Evolutionary conservation across 1,140 invertebrate genomes (phyloP).

Genomic region (Chionoecetes opilio): DNA sequence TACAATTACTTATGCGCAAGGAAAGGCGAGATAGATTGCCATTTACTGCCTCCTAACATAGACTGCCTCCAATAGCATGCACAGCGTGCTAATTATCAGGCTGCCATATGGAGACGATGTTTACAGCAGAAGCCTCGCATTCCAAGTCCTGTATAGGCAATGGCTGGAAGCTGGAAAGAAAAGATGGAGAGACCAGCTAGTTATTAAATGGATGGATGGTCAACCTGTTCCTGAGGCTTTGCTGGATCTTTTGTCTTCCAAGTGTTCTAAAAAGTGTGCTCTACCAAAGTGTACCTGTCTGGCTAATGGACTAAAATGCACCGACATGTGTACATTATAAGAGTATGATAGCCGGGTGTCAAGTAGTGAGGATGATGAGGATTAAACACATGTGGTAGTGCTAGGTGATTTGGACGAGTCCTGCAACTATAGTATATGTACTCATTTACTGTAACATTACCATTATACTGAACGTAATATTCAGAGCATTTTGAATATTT

Average conservation of each 20-base stretch:
- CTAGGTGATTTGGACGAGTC: too few species aligned
- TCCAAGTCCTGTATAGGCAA: slow-evolving; percentile 34
- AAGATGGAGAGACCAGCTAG: neutral
- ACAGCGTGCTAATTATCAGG: slow-evolving; percentile 34
- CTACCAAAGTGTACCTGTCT: too few species aligned
- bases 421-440: too few species aligned
- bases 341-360: too few species aligned
- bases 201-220: too few species aligned
- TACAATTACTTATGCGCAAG: neutral
- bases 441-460: too few species aligned
- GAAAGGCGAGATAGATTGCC: slow-evolving; percentile 28
- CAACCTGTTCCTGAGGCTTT: too few species aligned
- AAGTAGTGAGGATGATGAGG: too few species aligned
- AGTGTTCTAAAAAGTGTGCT: too few species aligned
- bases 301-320: too few species aligned
- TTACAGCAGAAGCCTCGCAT: neutral
- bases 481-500: neutral
- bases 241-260: too few species aligned
- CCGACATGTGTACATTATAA: neutral
- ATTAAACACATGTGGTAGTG: too few species aligned
- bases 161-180: neutral
- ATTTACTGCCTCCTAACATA: slow-evolving; percentile 1
- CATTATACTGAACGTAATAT: neutral
- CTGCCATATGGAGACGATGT: slow-evolving; percentile 35
- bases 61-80: neutral